Conservation (phyloP, 1,140 invertebrate species). For the Anastrepha ludens region DNA sequence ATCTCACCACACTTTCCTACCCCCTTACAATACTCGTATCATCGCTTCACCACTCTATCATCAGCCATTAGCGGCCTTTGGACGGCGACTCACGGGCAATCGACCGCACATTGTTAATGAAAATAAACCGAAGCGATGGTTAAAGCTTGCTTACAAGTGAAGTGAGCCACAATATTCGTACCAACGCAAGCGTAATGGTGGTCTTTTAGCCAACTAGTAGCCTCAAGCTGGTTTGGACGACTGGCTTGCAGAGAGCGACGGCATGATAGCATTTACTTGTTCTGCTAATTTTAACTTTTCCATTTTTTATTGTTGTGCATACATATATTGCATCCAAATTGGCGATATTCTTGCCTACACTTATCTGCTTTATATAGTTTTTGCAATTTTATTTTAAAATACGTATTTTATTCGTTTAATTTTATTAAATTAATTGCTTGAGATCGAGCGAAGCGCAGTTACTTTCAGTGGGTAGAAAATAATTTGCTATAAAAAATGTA, state of each 20-base stretch:
- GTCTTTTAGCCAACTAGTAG: background rate
- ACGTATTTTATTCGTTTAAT: background rate
- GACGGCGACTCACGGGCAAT: background rate
- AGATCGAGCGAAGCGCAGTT: no score
- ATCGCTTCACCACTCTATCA: background rate
- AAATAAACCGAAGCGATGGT: background rate
- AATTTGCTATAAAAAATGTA: background rate
- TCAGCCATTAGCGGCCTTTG: background rate
- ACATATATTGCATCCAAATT: background rate
- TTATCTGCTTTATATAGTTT: background rate
- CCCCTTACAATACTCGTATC: background rate
- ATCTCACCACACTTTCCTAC: background rate
- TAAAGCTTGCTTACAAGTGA: background rate
- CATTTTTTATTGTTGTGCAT: no score
- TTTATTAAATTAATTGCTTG: slow-evolving; percentile 12
- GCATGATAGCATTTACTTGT: background rate
- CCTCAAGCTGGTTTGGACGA: background rate
- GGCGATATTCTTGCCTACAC: no score
- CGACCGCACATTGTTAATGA: background rate
- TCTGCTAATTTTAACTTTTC: background rate
- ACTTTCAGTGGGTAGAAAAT: background rate
- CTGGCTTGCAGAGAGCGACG: background rate
- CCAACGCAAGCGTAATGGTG: background rate
- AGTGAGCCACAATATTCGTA: background rate
- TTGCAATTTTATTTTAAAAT: background rate